phyloP scores from a whole-genome alignment of 2,888 invertebrate species.

The Acleris laterana region DNA sequence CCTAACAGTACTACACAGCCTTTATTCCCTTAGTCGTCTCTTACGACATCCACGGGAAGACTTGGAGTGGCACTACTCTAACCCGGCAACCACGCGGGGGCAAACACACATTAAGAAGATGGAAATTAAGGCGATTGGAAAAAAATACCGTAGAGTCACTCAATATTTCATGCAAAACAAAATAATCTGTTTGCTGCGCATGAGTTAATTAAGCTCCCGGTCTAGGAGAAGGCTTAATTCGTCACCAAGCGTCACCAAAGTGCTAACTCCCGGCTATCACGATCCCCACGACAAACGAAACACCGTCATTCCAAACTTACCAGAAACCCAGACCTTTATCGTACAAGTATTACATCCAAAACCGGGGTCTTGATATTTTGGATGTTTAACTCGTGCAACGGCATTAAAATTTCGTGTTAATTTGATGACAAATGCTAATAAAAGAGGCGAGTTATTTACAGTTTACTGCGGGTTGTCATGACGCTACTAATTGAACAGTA shows the following conservation, averaged over 20 bases:
- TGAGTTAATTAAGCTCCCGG: slow-evolving; percentile 5
- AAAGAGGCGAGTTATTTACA: slow-evolving; percentile 27
- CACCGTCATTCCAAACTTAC: slow-evolving; percentile 5
- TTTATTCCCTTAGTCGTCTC: too few species aligned
- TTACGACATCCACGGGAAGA: too few species aligned
- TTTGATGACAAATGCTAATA: slow-evolving; percentile 25
- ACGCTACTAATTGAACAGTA: background rate
- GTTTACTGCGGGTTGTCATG: slow-evolving; percentile 15
- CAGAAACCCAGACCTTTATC: slow-evolving; percentile 3
- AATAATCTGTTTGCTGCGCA: too few species aligned
- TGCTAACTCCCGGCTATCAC: slow-evolving; percentile 17
- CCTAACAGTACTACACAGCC: too few species aligned
- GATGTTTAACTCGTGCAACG: slow-evolving; percentile 10
- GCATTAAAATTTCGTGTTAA: slow-evolving; percentile 18
- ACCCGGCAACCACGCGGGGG: too few species aligned
- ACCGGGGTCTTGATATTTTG: too few species aligned
- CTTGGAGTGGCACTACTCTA: too few species aligned
- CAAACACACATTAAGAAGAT: too few species aligned
- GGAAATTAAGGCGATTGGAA: too few species aligned
- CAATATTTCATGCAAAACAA: too few species aligned
- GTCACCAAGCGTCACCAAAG: slow-evolving; percentile 34
- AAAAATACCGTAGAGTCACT: too few species aligned
- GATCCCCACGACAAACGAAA: slow-evolving; percentile 20
- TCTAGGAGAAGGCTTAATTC: slow-evolving; percentile 17
- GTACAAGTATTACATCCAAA: background rate